These are phyloP conservation scores for Platynereis dumerilii DNA, from an alignment of 2,888 invertebrate species.

Conservation along the genomic window DNA sequence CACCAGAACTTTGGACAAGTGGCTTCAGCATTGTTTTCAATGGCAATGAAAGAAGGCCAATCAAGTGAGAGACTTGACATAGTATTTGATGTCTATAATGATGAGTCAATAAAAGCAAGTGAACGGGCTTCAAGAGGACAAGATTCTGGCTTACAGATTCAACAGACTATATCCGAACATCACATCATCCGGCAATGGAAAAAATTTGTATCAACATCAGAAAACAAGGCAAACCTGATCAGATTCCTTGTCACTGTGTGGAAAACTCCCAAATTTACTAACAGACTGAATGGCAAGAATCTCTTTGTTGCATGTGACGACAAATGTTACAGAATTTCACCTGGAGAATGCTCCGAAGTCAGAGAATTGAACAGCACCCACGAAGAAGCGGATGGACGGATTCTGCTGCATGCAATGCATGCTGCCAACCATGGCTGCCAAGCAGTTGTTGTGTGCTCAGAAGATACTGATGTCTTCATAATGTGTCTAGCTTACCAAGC, in stretches of 20 bases:
- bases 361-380: constrained; percentile 27
- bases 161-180: too few species aligned
- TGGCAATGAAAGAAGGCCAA: constrained; percentile 24
- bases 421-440: constrained; percentile 30
- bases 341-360: constrained; percentile 19
- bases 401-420: constrained; percentile 36
- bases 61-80: constrained; percentile 27
- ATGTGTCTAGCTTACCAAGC: constrained; percentile 26
- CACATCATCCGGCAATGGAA: too few species aligned
- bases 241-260: constrained; percentile 27
- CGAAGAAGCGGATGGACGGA: constrained; percentile 37
- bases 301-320: constrained; percentile 33
- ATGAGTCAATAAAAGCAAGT: constrained; percentile 33
- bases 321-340: constrained; percentile 27
- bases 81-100: constrained; percentile 34
- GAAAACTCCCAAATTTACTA: constrained; percentile 20
- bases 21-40: too few species aligned
- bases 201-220: constrained; percentile 12
- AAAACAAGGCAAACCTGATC: constrained; percentile 28
- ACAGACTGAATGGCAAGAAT: constrained; percentile 26
- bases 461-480: constrained; percentile 38
- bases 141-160: too few species aligned
- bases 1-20: too few species aligned
- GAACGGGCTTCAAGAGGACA: too few species aligned
- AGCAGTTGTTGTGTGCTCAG: constrained; percentile 29